Conservation (phyloP, 2,113 vertebrate genomes). For the Notothenia rossii region DNA sequence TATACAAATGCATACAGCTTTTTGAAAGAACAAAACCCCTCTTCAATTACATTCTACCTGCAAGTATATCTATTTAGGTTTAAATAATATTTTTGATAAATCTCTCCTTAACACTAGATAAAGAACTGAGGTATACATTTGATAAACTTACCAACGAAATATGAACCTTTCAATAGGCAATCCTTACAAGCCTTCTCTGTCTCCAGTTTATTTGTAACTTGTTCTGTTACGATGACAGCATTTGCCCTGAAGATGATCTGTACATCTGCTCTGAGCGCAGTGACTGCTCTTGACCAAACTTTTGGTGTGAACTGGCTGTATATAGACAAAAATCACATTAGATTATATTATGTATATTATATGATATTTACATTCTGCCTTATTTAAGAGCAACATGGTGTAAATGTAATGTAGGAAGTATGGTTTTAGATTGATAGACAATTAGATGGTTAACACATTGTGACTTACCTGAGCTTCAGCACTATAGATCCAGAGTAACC, state of each 20-base stretch:
- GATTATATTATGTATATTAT: too few relatives aligned
- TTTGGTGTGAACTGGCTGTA: not conserved
- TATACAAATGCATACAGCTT: not conserved
- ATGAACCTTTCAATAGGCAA: fast-evolving
- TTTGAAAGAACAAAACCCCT: not conserved
- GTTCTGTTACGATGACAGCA: fast-evolving
- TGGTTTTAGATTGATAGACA: not conserved
- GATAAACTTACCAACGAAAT: not conserved
- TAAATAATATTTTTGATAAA: not conserved
- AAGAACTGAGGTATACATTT: not conserved
- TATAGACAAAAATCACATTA: not conserved
- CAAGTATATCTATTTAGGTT: not conserved
- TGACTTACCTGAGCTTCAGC: slow-evolving; percentile 57
- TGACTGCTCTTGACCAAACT: fast-evolving
- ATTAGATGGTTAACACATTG: not conserved
- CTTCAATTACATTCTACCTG: not conserved
- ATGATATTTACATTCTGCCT: not conserved
- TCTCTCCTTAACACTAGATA: not conserved
- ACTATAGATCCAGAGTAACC: slow-evolving; percentile 17
- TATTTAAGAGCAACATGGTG: not conserved
- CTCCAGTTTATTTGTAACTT: fast-evolving
- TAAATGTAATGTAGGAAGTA: not conserved
- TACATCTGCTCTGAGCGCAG: not conserved
- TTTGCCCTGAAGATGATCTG: slow-evolving; percentile 23
- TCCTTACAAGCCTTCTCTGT: fast-evolving